Base-by-base conservation (phyloP, 2,888 invertebrate species). In the Brachynemurus nebulosus region DNA sequence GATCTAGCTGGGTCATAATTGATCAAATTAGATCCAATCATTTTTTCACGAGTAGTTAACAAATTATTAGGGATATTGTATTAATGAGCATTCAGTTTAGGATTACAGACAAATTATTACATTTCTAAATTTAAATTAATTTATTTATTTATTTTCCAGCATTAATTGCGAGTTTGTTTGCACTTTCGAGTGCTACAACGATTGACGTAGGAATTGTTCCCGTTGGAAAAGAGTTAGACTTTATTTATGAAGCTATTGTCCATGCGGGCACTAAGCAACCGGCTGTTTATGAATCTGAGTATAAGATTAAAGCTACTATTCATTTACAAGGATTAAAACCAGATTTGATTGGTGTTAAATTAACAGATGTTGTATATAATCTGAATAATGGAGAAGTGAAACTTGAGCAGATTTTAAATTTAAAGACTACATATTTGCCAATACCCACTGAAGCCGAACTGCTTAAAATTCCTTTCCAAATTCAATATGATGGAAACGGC, bases 201-300 rank as follows among this genome's bases (percentile, higher is more conserved):
- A n/a, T n/a, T n/a, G n/a, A n/a, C n/a, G 33, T 33, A 19, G 33
- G 18, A 11, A 37, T 57, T 4, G 48, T 59, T 21, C 74, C 74
- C 38, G 67, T 65, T 57, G 71, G 66, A 34, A 65, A 71, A 51
- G 70, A 71, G 44, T 42, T 61, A 14, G 51, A 60, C 35, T 68
- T 64, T 54, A 55, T 60, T 27, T 68, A 66, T 48, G 51, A 57
- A 40, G 63, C 59, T 11, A 54, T 58, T 37, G 56, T 64, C 18
- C 61, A 59, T 47, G 56, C 61, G n/a, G 64, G 62, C 5, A 56
- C 59, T 16, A 51, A 59, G 18, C 50, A 60, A 4, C 65, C 66
- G 6, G 48, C 47, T 14, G 46, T 55, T 0, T 61, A 54, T 41
- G 59, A 56, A 2, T 65, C 65, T 2, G 53, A 61, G 25, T 63